Base-by-base conservation (phyloP, 2,888 invertebrate genomes). In the Lamellibrachia columna region DNA sequence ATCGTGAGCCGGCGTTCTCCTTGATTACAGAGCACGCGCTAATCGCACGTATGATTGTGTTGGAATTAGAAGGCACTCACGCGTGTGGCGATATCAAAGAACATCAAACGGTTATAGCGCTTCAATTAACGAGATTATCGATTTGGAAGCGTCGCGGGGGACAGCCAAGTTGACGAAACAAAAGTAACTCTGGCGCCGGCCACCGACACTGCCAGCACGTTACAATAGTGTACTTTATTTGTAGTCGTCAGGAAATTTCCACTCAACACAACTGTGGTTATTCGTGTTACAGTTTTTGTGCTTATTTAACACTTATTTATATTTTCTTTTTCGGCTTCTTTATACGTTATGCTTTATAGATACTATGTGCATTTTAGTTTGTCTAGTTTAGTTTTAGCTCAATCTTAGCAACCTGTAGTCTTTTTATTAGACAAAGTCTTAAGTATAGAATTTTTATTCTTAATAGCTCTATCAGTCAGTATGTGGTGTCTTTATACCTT, bases 21-120 rank as follows among this genome's bases (percentile, higher is more conserved):
- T 75, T 75, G 75, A 75, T 75, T 75, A 75, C 75, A 75, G 75
- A 75, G 15, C 75, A 75, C 75, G 75, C 75, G 75, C 55, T 55
- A 55, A 55, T 55, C 55, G 1, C 3, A 55, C 75, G 75, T 75
- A 22, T 6, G 75, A 6, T 75, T 75, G 75, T 75, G 75, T 22
- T 75, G 3, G 15, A 75, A 75, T 75, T 75, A 75, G n/a, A 75
- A 75, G 75, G 75, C 75, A 75, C 75, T 75, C 75, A 15, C 15
- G 75, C 75, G 75, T 75, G 75, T 55, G 6, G 11, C 75, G 22
- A 75, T n/a, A 75, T 75, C 75, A 75, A 75, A 75, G 75, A 75
- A 75, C 75, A 15, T 22, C 75, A 75, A 75, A 11, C 75, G 75
- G 22, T 75, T 22, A 75, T 75, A n/a, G 75, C 22, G 75, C 75